Evolutionary conservation across 2,888 invertebrate species (phyloP).

Genomic region (Chymomyza amoena): DNA sequence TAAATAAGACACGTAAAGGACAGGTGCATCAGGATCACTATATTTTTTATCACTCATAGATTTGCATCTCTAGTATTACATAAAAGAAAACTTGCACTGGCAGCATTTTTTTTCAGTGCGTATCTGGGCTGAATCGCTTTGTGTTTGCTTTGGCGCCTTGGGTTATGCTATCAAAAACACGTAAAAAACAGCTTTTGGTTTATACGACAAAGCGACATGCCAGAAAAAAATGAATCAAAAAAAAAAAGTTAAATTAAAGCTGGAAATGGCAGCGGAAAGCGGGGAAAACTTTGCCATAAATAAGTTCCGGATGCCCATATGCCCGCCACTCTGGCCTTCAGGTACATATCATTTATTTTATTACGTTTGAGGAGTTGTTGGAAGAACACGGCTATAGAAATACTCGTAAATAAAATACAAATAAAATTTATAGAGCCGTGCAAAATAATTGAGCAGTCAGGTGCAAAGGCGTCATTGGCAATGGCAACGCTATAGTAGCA

Average conservation of each 20-base stretch:
- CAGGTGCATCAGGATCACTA: no score
- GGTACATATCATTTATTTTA: conserved; percentile 46
- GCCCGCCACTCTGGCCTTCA: neutral
- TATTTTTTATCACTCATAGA: no score
- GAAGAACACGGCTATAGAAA: conserved; percentile 23
- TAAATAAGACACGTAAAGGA: no score
- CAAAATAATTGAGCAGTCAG: conserved; percentile 60
- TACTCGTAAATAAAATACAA: conserved; percentile 44
- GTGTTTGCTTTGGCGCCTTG: neutral
- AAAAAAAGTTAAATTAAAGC: neutral
- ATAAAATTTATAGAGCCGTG: conserved; percentile 56
- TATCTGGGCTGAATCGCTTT: no score
- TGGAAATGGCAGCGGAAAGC: neutral
- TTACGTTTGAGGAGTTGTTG: conserved; percentile 54
- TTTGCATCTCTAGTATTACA: no score
- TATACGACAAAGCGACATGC: neutral
- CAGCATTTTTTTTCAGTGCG: no score
- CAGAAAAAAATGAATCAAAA: neutral
- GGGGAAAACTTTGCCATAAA: neutral
- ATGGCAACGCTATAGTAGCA: neutral
- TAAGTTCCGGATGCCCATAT: neutral
- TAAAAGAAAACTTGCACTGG: no score
- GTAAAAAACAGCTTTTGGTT: neutral
- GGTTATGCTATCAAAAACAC: neutral
- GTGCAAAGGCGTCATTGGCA: conserved; percentile 4